Percentiles rank a stretch among this genome's conserved stretches.
Evolutionary conservation across 2,113 vertebrate species (phyloP).

Genomic region (Lycaon pictus): DNA sequence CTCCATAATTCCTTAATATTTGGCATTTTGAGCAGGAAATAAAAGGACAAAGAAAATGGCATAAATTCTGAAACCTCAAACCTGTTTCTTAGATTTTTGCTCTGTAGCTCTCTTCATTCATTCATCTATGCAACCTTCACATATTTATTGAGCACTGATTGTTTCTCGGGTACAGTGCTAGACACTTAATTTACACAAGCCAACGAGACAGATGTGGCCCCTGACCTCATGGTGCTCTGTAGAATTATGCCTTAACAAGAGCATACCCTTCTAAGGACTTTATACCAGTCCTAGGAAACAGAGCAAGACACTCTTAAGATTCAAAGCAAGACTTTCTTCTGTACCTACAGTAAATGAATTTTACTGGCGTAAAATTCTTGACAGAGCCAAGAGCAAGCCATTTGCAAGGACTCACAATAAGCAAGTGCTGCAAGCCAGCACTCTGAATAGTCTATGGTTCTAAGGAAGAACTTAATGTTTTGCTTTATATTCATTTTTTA

Average conservation of each 20-base stretch:
- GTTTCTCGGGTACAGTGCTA: background rate
- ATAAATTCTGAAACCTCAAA: background rate
- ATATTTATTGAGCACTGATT: background rate
- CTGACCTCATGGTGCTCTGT: background rate
- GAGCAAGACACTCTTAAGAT: background rate
- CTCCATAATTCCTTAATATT: background rate
- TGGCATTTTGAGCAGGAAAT: slow-evolving; percentile 1
- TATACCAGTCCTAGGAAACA: background rate
- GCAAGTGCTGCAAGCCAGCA: background rate
- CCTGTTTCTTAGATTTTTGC: background rate
- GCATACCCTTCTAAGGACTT: background rate
- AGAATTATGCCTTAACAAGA: background rate
- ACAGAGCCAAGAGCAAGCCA: background rate
- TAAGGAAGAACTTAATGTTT: slow-evolving; percentile 5
- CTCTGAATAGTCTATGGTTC: background rate
- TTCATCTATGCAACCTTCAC: background rate
- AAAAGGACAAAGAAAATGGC: background rate
- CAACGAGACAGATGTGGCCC: background rate
- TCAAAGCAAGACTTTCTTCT: background rate
- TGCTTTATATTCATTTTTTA: background rate
- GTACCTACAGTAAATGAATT: background rate
- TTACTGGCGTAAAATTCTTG: too few species aligned
- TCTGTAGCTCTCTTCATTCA: background rate
- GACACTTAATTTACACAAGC: background rate
- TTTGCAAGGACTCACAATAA: background rate